These are phyloP conservation scores for Lucinisca nassula DNA, from an alignment of 2,888 invertebrate genomes.

Conservation along the genomic window DNA sequence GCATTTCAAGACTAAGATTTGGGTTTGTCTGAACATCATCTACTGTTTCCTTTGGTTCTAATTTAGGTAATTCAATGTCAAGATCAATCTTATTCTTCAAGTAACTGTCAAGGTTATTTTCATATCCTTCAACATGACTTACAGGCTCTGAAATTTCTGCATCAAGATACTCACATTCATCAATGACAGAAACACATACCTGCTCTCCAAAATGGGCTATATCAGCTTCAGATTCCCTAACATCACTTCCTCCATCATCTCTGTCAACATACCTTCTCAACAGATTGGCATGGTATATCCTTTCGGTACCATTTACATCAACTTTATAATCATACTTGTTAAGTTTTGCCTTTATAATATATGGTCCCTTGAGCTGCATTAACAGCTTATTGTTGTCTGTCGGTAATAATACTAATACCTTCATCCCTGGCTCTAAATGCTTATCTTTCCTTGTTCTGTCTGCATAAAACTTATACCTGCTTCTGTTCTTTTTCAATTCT, in stretches of 20 bases:
- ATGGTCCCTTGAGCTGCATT: constrained; percentile 25
- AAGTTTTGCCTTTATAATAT: neutral
- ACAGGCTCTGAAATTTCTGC: neutral
- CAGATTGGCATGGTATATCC: neutral
- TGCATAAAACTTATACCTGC: neutral
- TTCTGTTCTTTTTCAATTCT: neutral
- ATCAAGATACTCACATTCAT: neutral
- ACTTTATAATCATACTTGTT: neutral
- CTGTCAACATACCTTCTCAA: neutral
- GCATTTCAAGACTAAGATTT: neutral
- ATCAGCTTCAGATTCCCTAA: neutral
- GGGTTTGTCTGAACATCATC: neutral
- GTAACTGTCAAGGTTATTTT: neutral
- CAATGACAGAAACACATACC: neutral
- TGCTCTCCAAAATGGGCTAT: neutral
- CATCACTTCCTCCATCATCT: neutral
- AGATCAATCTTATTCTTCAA: neutral
- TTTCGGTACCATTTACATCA: neutral
- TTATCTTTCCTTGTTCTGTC: constrained; percentile 12
- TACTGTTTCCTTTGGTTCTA: neutral
- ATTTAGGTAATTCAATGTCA: neutral
- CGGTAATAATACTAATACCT: constrained; percentile 61
- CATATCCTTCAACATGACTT: neutral
- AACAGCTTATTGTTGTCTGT: constrained; percentile 65
- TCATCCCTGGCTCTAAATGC: constrained; percentile 32